A percentile compares a stretch with the other conserved stretches of the same genome.
Evolutionary conservation across 2,113 vertebrate genomes (phyloP).

Genomic region (Melanostigma gelatinosum): DNA sequence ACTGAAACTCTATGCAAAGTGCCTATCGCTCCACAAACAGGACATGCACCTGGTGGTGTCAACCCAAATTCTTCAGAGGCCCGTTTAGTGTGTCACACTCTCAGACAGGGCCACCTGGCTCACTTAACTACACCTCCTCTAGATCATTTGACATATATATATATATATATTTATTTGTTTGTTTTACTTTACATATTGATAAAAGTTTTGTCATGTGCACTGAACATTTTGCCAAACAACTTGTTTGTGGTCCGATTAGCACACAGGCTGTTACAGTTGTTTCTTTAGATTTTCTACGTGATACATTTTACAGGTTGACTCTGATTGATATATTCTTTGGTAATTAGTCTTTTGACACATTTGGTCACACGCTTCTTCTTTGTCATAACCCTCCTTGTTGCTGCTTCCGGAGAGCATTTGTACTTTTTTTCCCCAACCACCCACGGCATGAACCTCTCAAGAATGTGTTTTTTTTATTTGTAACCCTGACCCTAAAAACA

Average conservation of each 20-base stretch:
- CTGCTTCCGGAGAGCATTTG: not conserved
- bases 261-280: not conserved
- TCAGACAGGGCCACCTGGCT: slow-evolving; percentile 56
- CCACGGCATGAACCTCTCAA: not conserved
- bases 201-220: too few species aligned
- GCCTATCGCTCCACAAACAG: slow-evolving; percentile 63
- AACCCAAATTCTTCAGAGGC: slow-evolving; percentile 59
- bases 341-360: not conserved
- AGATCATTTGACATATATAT: not conserved
- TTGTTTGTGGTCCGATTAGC: not conserved
- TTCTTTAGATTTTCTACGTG: not conserved
- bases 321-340: not conserved
- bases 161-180: not conserved
- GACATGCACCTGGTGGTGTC: slow-evolving; percentile 71
- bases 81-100: slow-evolving; percentile 43
- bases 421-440: too few species aligned
- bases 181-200: not conserved
- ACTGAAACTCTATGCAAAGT: slow-evolving; percentile 68
- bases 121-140: slow-evolving; percentile 25
- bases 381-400: not conserved
- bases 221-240: not conserved
- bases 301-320: not conserved
- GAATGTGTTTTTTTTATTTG: not conserved
- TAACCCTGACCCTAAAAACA: slow-evolving; percentile 23
- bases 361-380: not conserved